A percentile compares a stretch with the other conserved stretches of the same genome.
Evolutionary conservation across 2,797 vertebrate genomes (phyloP).

Genomic region (Pagetopsis macropterus): DNA sequence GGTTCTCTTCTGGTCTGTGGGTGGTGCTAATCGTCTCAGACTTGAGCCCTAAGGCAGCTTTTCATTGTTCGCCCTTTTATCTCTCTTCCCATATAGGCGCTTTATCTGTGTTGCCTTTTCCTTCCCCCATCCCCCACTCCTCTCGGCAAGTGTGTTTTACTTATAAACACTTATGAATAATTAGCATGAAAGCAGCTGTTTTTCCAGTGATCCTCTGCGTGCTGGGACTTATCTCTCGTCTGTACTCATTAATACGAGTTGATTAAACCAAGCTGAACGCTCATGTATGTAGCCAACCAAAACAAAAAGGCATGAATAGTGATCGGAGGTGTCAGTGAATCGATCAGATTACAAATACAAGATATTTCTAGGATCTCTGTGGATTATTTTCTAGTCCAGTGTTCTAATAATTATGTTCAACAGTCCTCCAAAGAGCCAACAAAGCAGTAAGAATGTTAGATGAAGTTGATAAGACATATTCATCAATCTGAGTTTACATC

Average conservation of each 20-base stretch:
- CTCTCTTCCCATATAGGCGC: neutral
- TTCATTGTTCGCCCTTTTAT: constrained; percentile 18
- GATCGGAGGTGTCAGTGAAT: too few relatives aligned
- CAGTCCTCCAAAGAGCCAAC: neutral
- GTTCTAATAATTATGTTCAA: neutral
- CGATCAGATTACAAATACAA: neutral
- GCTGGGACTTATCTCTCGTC: constrained; percentile 14
- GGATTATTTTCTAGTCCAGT: neutral
- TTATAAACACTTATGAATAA: constrained; percentile 7
- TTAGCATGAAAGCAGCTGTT: constrained; percentile 30
- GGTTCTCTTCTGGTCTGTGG: constrained; percentile 10
- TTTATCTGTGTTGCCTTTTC: neutral
- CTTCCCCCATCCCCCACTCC: neutral
- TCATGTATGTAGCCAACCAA: neutral
- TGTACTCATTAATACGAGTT: neutral
- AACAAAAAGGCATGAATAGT: neutral
- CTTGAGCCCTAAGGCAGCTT: constrained; percentile 17
- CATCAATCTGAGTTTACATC: too few relatives aligned
- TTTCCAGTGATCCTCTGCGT: neutral
- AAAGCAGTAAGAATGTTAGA: neutral
- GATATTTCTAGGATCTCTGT: neutral
- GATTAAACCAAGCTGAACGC: neutral
- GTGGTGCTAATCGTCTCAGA: constrained; percentile 4
- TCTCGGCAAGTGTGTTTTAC: neutral
- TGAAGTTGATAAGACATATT: neutral